These are phyloP conservation scores for Ctenochaetus hawaiiensis DNA, from an alignment of 2,797 vertebrate genomes.

Conservation along the genomic window DNA sequence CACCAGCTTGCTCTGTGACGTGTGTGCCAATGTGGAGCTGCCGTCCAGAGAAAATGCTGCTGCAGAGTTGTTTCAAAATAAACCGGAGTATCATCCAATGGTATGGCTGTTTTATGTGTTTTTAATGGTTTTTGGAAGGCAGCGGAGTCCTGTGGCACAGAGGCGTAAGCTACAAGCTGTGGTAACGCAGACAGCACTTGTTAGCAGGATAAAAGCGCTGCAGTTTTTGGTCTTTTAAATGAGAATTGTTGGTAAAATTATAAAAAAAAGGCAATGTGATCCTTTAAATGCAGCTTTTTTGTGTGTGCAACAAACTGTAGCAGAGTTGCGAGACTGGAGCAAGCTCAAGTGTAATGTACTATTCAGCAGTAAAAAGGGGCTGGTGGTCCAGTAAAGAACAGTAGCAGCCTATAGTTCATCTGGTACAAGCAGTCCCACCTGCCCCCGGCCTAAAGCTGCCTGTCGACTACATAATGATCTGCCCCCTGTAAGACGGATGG, in stretches of 20 bases:
- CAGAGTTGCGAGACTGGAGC: slow-evolving; percentile 31
- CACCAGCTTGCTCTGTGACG: slow-evolving; percentile 16
- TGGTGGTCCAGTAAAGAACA: slow-evolving; percentile 67
- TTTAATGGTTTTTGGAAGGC: slow-evolving; percentile 53
- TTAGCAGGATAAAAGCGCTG: slow-evolving; percentile 49
- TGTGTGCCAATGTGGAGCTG: slow-evolving; percentile 17
- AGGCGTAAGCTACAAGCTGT: slow-evolving; percentile 32
- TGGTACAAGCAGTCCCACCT: slow-evolving; percentile 72
- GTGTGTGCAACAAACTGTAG: slow-evolving; percentile 35
- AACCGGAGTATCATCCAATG: slow-evolving; percentile 31
- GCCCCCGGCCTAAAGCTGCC: slow-evolving; percentile 76
- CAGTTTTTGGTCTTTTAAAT: slow-evolving; percentile 32
- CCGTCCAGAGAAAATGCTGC: slow-evolving; percentile 35
- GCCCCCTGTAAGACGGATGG: slow-evolving; percentile 83
- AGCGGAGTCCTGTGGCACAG: slow-evolving; percentile 42
- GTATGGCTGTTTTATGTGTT: slow-evolving; percentile 45
- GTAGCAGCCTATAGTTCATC: slow-evolving; percentile 73
- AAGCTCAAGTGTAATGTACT: slow-evolving; percentile 39
- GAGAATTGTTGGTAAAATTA: slow-evolving; percentile 29
- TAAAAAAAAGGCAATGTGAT: slow-evolving; percentile 2
- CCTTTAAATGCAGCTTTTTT: slow-evolving; percentile 38
- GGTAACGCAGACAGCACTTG: slow-evolving; percentile 45
- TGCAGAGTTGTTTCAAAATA: slow-evolving; percentile 39
- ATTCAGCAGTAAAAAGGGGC: slow-evolving; percentile 43
- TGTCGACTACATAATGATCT: slow-evolving; percentile 85